Percentiles rank a stretch among this genome's conserved stretches.
Conservation (phyloP, 1,140 invertebrate genomes). For the Bombus difficillimus region DNA sequence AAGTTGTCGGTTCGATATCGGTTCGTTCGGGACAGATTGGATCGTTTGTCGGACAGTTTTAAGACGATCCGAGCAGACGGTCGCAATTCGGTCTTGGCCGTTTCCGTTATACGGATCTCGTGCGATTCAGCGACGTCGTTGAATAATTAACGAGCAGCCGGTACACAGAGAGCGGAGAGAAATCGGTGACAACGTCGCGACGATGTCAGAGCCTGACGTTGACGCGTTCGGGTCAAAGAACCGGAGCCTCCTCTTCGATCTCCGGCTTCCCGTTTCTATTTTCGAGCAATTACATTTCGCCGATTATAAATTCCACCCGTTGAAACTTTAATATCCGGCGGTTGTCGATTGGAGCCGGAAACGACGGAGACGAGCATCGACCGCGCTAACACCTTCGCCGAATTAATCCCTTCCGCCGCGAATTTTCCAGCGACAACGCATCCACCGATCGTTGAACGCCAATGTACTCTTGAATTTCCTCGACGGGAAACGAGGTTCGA, state of each 20-base stretch:
- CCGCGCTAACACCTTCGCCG: background rate
- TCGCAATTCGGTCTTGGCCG: slow-evolving; percentile 33
- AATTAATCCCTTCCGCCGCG: slow-evolving; percentile 19
- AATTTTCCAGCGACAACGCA: slow-evolving; percentile 8
- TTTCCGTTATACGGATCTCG: background rate
- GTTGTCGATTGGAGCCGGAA: slow-evolving; percentile 17
- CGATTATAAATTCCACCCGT: slow-evolving; percentile 53
- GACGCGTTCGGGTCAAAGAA: background rate
- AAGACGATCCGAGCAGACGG: slow-evolving; percentile 8
- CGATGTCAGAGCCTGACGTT: background rate
- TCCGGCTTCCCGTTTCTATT: slow-evolving; percentile 12
- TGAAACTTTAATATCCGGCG: slow-evolving; percentile 66
- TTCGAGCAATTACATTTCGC: slow-evolving; percentile 42
- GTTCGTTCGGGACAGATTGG: background rate
- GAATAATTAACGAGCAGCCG: slow-evolving; percentile 61
- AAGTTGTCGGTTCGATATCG: no score
- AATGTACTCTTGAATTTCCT: background rate
- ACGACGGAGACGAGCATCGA: slow-evolving; percentile 21
- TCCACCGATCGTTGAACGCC: no score
- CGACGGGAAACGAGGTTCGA: background rate
- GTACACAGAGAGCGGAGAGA: background rate
- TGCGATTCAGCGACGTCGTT: slow-evolving; percentile 36
- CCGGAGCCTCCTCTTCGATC: slow-evolving; percentile 4
- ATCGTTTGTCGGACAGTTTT: background rate
- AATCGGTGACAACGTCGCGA: slow-evolving; percentile 28